Percentiles rank a stretch among this genome's conserved stretches.
These are phyloP conservation scores for Paracentrotus lividus DNA, from an alignment of 53 echinoderm and acorn worm genomes.

Conservation along the genomic window DNA sequence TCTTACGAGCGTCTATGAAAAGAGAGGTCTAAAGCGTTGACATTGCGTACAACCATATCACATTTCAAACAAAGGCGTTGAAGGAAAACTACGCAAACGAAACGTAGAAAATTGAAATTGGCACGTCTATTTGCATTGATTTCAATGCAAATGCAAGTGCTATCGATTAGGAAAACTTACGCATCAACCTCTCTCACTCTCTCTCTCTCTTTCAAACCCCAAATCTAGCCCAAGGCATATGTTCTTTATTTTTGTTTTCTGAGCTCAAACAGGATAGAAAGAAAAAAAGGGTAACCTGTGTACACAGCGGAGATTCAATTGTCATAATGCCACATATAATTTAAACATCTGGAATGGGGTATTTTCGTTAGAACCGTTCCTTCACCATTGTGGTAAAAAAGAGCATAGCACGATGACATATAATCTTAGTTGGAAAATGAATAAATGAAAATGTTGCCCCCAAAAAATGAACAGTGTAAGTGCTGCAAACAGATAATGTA, in stretches of 20 bases:
- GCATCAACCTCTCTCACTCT: neutral
- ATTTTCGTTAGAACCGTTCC: no score
- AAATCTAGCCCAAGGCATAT: neutral
- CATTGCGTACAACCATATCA: constrained; percentile 18
- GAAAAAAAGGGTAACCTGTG: neutral
- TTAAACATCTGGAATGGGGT: constrained; percentile 27
- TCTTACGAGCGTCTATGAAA: neutral
- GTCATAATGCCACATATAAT: constrained; percentile 29
- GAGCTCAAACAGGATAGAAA: neutral
- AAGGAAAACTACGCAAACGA: neutral
- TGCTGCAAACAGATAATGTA: no score
- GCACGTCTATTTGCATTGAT: constrained; percentile 48
- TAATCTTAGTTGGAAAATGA: no score
- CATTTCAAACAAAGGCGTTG: neutral
- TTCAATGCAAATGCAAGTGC: constrained; percentile 50
- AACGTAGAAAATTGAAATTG: constrained; percentile 25
- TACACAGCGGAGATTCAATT: neutral
- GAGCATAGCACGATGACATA: no score
- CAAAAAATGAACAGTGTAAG: no score
- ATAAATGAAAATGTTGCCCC: no score
- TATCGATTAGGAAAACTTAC: constrained; percentile 56
- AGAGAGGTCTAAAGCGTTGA: neutral
- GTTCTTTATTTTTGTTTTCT: constrained; percentile 12
- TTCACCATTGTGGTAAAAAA: no score
- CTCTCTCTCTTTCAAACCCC: neutral